These are phyloP conservation scores for Glossophaga mutica DNA, from an alignment of 2,797 vertebrate species.

Conservation along the genomic window DNA sequence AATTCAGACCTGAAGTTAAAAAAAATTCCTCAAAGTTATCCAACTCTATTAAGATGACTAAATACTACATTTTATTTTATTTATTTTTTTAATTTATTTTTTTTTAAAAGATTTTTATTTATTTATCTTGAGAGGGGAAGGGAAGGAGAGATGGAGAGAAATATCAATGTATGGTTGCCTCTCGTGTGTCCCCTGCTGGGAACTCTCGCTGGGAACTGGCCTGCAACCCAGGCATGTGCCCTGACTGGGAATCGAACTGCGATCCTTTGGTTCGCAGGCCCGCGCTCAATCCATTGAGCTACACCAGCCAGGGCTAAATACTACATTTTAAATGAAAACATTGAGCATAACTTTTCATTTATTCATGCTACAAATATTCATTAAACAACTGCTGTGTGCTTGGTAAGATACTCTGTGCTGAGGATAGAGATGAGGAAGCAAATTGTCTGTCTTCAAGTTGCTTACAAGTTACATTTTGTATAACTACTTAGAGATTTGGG, in stretches of 20 bases:
- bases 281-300: too few species aligned
- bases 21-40: neutral
- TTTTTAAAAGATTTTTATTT: too few species aligned
- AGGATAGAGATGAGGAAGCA: neutral
- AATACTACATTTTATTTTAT: neutral
- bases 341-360: neutral
- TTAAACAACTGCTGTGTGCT: neutral
- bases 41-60: neutral
- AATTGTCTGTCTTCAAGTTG: neutral
- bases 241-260: too few species aligned
- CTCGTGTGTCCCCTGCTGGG: too few species aligned
- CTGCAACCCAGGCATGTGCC: too few species aligned
- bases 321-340: neutral
- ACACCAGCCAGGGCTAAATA: too few species aligned
- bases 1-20: neutral
- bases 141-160: too few species aligned
- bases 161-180: too few species aligned
- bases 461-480: neutral
- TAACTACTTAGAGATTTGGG: neutral
- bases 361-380: neutral
- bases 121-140: too few species aligned
- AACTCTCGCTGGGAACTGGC: too few species aligned
- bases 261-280: too few species aligned
- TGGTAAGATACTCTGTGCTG: neutral
- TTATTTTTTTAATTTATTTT: too few species aligned